Conservation (phyloP, 2,888 invertebrate species). For the Himalopsyche japonica region DNA sequence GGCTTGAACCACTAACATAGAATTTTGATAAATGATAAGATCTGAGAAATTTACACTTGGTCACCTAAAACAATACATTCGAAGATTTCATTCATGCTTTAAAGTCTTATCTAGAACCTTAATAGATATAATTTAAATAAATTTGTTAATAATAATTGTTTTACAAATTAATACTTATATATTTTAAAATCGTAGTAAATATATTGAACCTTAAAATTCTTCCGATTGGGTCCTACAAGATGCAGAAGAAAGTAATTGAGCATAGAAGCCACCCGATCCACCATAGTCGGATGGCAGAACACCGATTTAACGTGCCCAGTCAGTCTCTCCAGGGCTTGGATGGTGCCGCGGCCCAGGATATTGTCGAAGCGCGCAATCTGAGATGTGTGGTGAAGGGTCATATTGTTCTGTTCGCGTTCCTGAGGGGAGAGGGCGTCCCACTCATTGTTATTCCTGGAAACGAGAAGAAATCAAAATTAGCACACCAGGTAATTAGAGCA, state of each 20-base stretch:
- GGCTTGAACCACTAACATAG: too few relatives aligned
- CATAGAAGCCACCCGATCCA: constrained; percentile 93
- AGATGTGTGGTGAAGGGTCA: constrained; percentile 74
- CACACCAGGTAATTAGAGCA: not conserved
- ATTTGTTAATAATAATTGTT: too few relatives aligned
- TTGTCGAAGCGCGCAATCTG: constrained; percentile 91
- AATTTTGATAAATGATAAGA: too few relatives aligned
- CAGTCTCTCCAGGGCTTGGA: constrained; percentile 77
- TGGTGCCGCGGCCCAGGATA: constrained; percentile 87
- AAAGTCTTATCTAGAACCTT: too few relatives aligned
- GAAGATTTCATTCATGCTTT: too few relatives aligned
- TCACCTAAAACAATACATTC: too few relatives aligned
- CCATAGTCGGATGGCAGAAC: constrained; percentile 89
- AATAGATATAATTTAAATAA: too few relatives aligned
- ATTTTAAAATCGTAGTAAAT: too few relatives aligned
- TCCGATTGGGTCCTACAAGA: constrained; percentile 89
- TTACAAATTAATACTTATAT: too few relatives aligned
- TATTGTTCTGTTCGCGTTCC: constrained; percentile 76
- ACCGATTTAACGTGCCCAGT: constrained; percentile 75
- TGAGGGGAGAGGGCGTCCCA: constrained; percentile 71
- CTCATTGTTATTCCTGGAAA: constrained; percentile 51
- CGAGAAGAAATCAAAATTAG: constrained; percentile 9
- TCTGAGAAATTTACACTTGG: too few relatives aligned
- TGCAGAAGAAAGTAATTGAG: constrained; percentile 90
- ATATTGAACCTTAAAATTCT: constrained; percentile 78